Conservation (phyloP, 2,888 invertebrate species). For the Acanthosepion pharaonis region DNA sequence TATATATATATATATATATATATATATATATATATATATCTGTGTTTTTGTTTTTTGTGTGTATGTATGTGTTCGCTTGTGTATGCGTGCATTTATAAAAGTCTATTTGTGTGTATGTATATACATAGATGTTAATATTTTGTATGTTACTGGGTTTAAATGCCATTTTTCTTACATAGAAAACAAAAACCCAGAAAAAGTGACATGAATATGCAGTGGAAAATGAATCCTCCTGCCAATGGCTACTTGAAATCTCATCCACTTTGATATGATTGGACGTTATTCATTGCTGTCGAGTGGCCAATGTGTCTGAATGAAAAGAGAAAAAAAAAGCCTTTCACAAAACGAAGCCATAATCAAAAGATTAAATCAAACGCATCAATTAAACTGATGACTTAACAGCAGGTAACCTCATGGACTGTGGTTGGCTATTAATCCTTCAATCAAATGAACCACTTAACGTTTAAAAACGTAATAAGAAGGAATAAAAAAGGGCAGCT, state of each 20-base stretch:
- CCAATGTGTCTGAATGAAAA: not conserved
- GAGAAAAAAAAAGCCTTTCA: not conserved
- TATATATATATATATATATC: not conserved
- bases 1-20: not conserved
- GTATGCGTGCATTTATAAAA: too few relatives aligned
- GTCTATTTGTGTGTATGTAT: too few relatives aligned
- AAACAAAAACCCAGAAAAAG: not conserved
- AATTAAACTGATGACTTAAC: not conserved
- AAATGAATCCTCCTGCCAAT: not conserved
- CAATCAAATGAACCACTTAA: not conserved
- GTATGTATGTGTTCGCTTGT: too few relatives aligned
- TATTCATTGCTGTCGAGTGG: not conserved
- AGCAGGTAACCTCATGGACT: not conserved
- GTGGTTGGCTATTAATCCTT: not conserved
- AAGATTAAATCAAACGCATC: not conserved
- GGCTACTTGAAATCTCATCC: not conserved
- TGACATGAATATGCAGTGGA: not conserved
- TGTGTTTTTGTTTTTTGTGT: not conserved
- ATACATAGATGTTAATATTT: not conserved
- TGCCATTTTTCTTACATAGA: not conserved
- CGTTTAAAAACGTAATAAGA: not conserved
- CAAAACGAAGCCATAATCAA: not conserved
- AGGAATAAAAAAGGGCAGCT: not conserved
- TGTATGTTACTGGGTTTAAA: not conserved
- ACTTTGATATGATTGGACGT: constrained; percentile 14